Conservation (phyloP, 2,113 vertebrate species). For the Epinephelus lanceolatus region DNA sequence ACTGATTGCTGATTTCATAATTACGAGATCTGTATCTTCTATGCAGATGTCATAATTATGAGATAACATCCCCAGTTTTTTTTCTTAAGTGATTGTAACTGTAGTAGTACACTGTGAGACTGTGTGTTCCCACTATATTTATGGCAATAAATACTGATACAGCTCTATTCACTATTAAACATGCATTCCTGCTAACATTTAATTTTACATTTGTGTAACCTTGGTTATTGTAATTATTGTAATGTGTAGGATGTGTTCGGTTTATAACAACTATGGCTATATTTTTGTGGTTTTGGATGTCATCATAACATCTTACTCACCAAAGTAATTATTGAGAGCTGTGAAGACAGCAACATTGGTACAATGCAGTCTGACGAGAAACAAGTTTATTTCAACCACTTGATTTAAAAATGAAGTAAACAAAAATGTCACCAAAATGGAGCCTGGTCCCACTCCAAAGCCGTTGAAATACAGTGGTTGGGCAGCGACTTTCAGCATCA, state of each 20-base stretch:
- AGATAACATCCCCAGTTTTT: background rate
- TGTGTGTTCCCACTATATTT: background rate
- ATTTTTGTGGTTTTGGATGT: background rate
- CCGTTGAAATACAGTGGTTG: too few species aligned
- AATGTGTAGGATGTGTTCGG: background rate
- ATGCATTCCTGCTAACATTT: background rate
- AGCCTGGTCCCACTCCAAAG: too few species aligned
- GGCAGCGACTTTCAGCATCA: too few species aligned
- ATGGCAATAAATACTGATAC: background rate
- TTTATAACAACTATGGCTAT: background rate
- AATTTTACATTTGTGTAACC: background rate
- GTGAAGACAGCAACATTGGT: background rate
- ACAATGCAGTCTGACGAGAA: background rate
- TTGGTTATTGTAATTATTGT: background rate
- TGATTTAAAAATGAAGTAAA: background rate
- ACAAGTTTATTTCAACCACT: background rate
- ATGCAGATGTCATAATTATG: constrained; percentile 18
- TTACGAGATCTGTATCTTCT: background rate
- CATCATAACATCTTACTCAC: background rate
- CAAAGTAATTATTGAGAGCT: background rate
- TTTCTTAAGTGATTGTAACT: background rate
- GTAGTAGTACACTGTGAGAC: background rate
- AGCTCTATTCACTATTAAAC: background rate
- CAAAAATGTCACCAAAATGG: background rate
- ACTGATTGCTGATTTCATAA: constrained; percentile 40